Evolutionary conservation across 1,140 invertebrate genomes (phyloP).

Genomic region (Goniozus legneri): DNA sequence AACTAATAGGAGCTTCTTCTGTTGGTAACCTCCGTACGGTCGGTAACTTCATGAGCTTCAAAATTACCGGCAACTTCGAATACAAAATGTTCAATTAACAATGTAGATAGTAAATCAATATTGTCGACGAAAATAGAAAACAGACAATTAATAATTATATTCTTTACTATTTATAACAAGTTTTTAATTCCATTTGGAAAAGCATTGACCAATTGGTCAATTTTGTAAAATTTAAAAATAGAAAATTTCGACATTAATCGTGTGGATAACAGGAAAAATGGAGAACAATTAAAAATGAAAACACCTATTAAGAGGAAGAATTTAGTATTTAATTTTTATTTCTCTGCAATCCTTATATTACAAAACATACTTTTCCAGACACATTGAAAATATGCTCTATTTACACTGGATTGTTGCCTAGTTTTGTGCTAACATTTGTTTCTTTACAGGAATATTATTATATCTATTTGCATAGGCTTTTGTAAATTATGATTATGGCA

Average conservation of each 20-base stretch:
- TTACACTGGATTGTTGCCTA: slow-evolving; percentile 48
- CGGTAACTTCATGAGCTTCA: too few species aligned
- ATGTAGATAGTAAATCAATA: too few species aligned
- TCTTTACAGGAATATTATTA: slow-evolving; percentile 51
- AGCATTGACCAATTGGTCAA: not conserved
- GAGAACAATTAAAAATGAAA: too few species aligned
- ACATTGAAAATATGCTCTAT: slow-evolving; percentile 55
- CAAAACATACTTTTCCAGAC: slow-evolving; percentile 55
- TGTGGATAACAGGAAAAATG: not conserved
- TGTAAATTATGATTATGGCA: slow-evolving; percentile 52
- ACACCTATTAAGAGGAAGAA: slow-evolving; percentile 3
- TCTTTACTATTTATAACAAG: not conserved
- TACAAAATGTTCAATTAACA: too few species aligned
- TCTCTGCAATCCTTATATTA: slow-evolving; percentile 54
- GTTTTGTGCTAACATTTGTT: slow-evolving; percentile 42
- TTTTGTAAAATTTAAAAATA: too few species aligned
- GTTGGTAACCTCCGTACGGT: too few species aligned
- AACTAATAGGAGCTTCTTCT: not conserved
- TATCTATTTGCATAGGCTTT: slow-evolving; percentile 48
- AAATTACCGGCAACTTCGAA: too few species aligned
- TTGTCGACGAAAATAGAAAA: too few species aligned
- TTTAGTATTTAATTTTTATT: slow-evolving; percentile 49
- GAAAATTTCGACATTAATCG: slow-evolving; percentile 1
- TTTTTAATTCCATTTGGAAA: not conserved
- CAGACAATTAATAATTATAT: not conserved